A percentile compares a stretch with the other conserved stretches of the same genome.
phyloP scores from a whole-genome alignment of 2,113 vertebrate genomes.

The Rissa tridactyla region DNA sequence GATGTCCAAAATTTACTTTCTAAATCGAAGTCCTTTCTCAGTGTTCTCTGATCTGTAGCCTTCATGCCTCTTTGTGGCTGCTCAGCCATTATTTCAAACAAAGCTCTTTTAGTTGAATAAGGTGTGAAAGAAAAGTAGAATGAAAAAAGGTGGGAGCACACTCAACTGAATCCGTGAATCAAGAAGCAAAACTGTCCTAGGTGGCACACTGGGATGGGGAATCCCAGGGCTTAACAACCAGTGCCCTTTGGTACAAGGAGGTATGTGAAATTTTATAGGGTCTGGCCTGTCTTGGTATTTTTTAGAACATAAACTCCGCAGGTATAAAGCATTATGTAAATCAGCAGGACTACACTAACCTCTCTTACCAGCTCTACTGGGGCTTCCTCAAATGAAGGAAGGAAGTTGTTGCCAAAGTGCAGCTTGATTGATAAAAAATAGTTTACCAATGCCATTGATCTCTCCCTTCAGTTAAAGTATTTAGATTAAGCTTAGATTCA shows the following conservation, averaged over 20 bases:
- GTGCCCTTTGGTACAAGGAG: neutral
- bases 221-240: neutral
- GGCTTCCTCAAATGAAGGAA: neutral
- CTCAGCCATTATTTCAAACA: neutral
- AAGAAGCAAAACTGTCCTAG: neutral
- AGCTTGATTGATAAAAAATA: neutral
- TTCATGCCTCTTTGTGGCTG: neutral
- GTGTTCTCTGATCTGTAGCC: neutral
- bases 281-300: neutral
- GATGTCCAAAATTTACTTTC: neutral
- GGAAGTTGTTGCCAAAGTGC: neutral
- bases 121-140: neutral
- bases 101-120: neutral
- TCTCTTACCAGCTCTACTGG: neutral
- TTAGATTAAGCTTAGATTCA: constrained; percentile 69
- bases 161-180: neutral
- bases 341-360: neutral
- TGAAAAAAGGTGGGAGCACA: neutral
- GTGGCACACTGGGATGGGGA: neutral
- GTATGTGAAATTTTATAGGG: neutral
- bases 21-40: neutral
- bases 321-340: neutral
- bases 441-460: constrained; percentile 57
- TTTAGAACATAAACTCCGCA: neutral
- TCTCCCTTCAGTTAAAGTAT: constrained; percentile 72